These are phyloP conservation scores for Eolophus roseicapilla DNA, from an alignment of 2,113 vertebrate species.

Conservation along the genomic window DNA sequence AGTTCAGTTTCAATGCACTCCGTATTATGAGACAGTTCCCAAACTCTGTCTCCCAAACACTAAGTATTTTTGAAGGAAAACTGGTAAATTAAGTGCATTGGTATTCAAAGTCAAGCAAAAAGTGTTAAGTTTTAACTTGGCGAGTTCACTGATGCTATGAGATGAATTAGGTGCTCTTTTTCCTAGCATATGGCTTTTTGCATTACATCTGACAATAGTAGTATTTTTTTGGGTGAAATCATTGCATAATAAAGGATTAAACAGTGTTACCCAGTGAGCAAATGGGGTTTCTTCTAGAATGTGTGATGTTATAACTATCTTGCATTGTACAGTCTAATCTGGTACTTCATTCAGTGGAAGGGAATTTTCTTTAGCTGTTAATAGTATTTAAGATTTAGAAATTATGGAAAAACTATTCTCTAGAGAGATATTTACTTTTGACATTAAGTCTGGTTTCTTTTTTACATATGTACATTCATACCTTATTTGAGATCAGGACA, in stretches of 20 bases:
- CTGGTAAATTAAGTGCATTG: background rate
- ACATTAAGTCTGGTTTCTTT: background rate
- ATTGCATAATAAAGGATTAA: background rate
- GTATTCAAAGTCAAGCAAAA: background rate
- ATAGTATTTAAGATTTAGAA: background rate
- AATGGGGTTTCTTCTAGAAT: background rate
- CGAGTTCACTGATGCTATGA: background rate
- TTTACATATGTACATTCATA: background rate
- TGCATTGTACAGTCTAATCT: background rate
- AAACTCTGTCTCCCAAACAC: background rate
- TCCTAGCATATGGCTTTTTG: background rate
- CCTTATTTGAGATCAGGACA: background rate
- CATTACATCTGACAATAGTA: background rate
- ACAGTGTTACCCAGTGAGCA: background rate
- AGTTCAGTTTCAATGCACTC: background rate
- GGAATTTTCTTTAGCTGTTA: background rate
- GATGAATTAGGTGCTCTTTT: background rate
- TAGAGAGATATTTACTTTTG: background rate
- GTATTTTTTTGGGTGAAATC: background rate
- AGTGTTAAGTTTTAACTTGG: background rate
- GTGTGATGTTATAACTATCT: background rate
- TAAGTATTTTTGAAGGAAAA: background rate
- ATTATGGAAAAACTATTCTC: background rate
- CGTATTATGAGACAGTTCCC: background rate
- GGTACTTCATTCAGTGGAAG: background rate